Conservation (phyloP, 1,140 invertebrate genomes). For the Anastatus disparis region DNA sequence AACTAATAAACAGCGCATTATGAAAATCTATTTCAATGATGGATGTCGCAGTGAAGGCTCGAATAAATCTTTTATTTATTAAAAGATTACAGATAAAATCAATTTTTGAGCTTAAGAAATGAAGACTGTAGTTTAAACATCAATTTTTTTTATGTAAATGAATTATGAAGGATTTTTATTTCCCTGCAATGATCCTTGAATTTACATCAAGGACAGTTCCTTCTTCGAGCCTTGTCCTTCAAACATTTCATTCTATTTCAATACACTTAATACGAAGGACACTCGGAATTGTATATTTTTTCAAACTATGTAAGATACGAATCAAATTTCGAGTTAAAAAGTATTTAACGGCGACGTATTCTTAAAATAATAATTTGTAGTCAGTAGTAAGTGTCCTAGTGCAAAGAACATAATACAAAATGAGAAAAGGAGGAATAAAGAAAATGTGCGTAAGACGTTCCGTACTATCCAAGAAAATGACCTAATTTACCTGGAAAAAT, state of each 20-base stretch:
- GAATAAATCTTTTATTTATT: neutral
- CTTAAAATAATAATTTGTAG: constrained; percentile 34
- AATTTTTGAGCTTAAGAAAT: constrained; percentile 48
- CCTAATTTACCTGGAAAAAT: constrained; percentile 11
- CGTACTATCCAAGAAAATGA: constrained; percentile 9
- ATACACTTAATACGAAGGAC: neutral
- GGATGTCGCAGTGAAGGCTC: neutral
- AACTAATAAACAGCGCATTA: too few species aligned
- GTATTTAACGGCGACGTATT: constrained; percentile 18
- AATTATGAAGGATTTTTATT: constrained; percentile 37
- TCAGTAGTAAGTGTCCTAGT: constrained; percentile 30
- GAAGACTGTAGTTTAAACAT: constrained; percentile 42
- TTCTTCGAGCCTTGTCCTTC: neutral
- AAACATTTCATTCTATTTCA: neutral
- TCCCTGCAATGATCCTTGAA: constrained; percentile 27
- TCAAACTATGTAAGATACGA: constrained; percentile 44
- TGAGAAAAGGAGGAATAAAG: too few species aligned
- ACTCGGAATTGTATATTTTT: constrained; percentile 35
- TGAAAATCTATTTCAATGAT: too few species aligned
- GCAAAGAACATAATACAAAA: neutral
- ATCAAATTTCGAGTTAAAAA: constrained; percentile 7
- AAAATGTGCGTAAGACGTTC: neutral
- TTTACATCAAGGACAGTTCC: constrained; percentile 9
- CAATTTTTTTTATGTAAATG: constrained; percentile 45
- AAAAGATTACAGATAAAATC: neutral